These are phyloP conservation scores for Lordiphosa fenestrarum DNA, from an alignment of 2,888 invertebrate genomes.

Conservation along the genomic window DNA sequence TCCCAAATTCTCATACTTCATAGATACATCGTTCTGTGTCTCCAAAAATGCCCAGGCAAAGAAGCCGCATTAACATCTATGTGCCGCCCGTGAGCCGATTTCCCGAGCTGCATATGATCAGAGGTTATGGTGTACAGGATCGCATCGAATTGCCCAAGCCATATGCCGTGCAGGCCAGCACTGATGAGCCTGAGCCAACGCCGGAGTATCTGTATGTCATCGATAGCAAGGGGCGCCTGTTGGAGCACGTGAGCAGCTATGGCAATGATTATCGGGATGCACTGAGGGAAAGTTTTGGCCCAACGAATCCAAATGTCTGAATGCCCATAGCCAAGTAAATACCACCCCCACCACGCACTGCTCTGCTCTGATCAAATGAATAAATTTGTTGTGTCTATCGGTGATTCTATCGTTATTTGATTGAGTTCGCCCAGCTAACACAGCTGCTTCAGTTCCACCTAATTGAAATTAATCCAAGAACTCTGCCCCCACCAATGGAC, in stretches of 20 bases:
- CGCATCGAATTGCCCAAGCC: constrained; percentile 8
- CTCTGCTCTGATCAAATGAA: neutral
- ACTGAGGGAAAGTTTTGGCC: constrained; percentile 24
- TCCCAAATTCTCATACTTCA: too few relatives aligned
- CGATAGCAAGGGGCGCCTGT: constrained; percentile 31
- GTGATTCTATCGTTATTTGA: too few relatives aligned
- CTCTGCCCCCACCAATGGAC: too few relatives aligned
- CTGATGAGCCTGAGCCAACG: constrained; percentile 18
- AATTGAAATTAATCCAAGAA: too few relatives aligned
- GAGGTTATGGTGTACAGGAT: constrained; percentile 15
- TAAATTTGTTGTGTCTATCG: constrained; percentile 5
- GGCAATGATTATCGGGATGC: constrained; percentile 51
- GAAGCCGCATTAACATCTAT: constrained; percentile 33
- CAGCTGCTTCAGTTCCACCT: too few relatives aligned
- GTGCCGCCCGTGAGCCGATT: constrained; percentile 34
- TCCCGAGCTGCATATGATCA: constrained; percentile 29
- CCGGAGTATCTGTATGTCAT: constrained; percentile 37
- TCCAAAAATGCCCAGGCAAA: constrained; percentile 30
- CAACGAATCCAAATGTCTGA: constrained; percentile 2
- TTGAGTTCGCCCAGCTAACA: too few relatives aligned
- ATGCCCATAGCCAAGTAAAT: neutral
- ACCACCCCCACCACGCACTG: constrained; percentile 9
- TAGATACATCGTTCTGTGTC: too few relatives aligned
- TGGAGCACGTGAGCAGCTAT: constrained; percentile 49
- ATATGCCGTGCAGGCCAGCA: neutral